Conservation (phyloP, 2,888 invertebrate species). For the Arenicola marina region DNA sequence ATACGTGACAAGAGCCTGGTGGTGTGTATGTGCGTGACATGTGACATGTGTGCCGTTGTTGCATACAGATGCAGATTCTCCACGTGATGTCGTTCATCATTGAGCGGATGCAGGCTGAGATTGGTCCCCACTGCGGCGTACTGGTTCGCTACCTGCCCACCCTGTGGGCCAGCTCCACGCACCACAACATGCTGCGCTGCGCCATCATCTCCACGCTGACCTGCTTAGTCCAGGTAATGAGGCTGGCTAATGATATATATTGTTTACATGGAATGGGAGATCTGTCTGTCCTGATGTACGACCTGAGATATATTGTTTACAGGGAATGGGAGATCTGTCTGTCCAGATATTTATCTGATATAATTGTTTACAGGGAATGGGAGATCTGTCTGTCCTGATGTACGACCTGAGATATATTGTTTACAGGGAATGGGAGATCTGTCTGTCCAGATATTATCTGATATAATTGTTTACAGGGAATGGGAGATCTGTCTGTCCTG, state of each 20-base stretch:
- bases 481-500: conserved; percentile 46
- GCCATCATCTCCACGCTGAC: conserved; percentile 86
- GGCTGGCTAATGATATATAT: too few relatives aligned
- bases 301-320: conserved; percentile 56
- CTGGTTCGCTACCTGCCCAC: conserved; percentile 83
- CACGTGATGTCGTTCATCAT: conserved; percentile 87
- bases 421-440: conserved; percentile 48
- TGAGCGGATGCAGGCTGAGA: conserved; percentile 79
- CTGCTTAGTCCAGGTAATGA: conserved; percentile 76
- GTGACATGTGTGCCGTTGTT: background rate
- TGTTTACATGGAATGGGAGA: conserved; percentile 46
- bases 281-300: conserved; percentile 56
- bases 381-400: conserved; percentile 45
- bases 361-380: conserved; percentile 42
- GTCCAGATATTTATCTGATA: conserved; percentile 53
- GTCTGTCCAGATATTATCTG: conserved; percentile 48
- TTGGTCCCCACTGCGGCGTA: conserved; percentile 71
- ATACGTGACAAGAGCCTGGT: too few relatives aligned
- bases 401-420: conserved; percentile 63
- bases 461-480: conserved; percentile 41
- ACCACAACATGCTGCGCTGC: conserved; percentile 87
- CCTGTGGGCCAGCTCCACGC: conserved; percentile 85
- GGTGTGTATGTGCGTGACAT: too few relatives aligned
- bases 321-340: conserved; percentile 52
- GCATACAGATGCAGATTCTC: conserved; percentile 80